Evolutionary conservation across 2,797 vertebrate species (phyloP).

Genomic region (Siniperca undulata): DNA sequence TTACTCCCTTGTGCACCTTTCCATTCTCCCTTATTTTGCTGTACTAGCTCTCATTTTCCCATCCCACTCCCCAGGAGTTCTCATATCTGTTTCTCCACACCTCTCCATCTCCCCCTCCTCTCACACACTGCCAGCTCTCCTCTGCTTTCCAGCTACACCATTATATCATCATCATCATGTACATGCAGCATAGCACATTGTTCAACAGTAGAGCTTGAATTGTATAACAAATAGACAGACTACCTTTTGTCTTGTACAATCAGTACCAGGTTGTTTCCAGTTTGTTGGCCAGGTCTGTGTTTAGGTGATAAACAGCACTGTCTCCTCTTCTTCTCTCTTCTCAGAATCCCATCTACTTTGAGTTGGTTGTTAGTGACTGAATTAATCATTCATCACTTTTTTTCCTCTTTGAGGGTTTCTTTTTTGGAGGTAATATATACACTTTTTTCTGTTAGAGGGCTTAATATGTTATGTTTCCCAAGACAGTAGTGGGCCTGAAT

Average conservation of each 20-base stretch:
- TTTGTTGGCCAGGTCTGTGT: slow-evolving; percentile 62
- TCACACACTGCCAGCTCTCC: slow-evolving; percentile 42
- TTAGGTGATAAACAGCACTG: slow-evolving; percentile 74
- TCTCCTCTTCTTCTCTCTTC: slow-evolving; percentile 59
- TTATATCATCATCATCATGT: slow-evolving; percentile 72
- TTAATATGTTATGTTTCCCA: slow-evolving; percentile 53
- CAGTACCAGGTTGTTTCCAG: slow-evolving; percentile 80
- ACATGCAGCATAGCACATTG: slow-evolving; percentile 48
- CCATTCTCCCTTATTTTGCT: slow-evolving; percentile 9
- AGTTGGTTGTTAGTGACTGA: slow-evolving; percentile 45
- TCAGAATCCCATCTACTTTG: slow-evolving; percentile 60
- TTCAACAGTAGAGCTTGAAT: slow-evolving; percentile 47
- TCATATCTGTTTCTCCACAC: slow-evolving; percentile 52
- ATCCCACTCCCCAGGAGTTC: slow-evolving; percentile 27
- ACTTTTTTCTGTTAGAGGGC: slow-evolving; percentile 29
- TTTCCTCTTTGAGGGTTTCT: slow-evolving; percentile 41
- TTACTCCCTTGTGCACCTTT: slow-evolving; percentile 16
- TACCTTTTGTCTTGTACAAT: slow-evolving; percentile 85
- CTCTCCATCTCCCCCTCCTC: slow-evolving; percentile 31
- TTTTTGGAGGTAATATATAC: slow-evolving; percentile 41
- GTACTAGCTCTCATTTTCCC: slow-evolving; percentile 14
- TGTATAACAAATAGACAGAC: slow-evolving; percentile 75
- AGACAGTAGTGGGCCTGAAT: slow-evolving; percentile 39
- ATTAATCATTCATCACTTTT: slow-evolving; percentile 65
- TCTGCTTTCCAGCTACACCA: slow-evolving; percentile 54